A percentile compares a stretch with the other conserved stretches of the same genome.
phyloP scores from a whole-genome alignment of 2,113 vertebrate species.

The Sorex araneus region DNA sequence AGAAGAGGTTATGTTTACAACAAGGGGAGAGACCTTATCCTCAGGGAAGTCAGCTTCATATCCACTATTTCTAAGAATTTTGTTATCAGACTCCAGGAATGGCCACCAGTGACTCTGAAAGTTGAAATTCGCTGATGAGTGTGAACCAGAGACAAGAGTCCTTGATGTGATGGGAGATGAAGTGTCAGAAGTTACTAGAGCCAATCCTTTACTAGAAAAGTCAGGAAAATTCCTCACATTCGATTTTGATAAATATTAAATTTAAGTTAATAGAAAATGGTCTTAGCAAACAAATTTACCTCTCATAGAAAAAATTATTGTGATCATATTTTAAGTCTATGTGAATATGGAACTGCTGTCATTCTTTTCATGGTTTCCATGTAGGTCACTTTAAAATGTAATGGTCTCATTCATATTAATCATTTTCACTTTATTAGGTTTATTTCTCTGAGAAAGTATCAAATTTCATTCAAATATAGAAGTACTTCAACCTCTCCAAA shows the following conservation, averaged over 20 bases:
- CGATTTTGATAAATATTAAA: too few species aligned
- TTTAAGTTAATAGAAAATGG: not conserved
- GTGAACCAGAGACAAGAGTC: not conserved
- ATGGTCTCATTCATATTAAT: slow-evolving; percentile 4
- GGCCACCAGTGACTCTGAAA: not conserved
- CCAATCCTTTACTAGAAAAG: slow-evolving; percentile 11
- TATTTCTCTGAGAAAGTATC: not conserved
- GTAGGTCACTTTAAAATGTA: not conserved
- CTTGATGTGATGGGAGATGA: not conserved
- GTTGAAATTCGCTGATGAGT: not conserved
- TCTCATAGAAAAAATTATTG: slow-evolving; percentile 13
- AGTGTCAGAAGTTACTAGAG: not conserved
- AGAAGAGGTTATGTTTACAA: too few species aligned
- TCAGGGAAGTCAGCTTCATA: not conserved
- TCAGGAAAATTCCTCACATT: slow-evolving; percentile 3
- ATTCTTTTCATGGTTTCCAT: slow-evolving; percentile 4
- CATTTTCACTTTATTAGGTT: not conserved
- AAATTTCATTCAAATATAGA: too few species aligned
- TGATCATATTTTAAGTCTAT: slow-evolving; percentile 39
- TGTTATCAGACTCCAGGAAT: not conserved
- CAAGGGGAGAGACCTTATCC: not conserved
- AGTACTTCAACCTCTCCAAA: slow-evolving; percentile 1
- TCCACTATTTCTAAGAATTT: not conserved
- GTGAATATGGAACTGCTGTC: not conserved
- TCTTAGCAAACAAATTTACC: slow-evolving; percentile 21